Conservation (phyloP, 2,113 vertebrate genomes). For the Drymodes brunneopygia region DNA sequence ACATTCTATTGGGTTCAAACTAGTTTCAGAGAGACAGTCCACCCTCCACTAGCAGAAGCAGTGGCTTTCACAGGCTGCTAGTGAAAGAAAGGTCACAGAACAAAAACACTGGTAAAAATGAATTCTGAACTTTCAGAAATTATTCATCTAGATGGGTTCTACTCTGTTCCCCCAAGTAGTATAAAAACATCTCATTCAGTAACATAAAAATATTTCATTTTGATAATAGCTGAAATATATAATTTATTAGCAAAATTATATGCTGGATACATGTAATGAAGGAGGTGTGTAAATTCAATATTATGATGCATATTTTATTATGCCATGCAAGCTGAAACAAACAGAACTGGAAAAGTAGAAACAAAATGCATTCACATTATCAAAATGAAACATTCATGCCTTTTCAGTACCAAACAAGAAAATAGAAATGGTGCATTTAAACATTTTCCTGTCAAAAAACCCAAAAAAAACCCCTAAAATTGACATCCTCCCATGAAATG, state of each 20-base stretch:
- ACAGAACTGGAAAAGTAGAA: not conserved
- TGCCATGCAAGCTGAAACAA: not conserved
- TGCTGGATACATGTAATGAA: not conserved
- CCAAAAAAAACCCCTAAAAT: not conserved
- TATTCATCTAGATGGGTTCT: not conserved
- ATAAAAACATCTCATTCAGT: not conserved
- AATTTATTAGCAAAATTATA: constrained; percentile 20
- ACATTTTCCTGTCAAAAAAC: not conserved
- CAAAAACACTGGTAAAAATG: not conserved
- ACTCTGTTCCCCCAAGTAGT: not conserved
- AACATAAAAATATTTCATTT: not conserved
- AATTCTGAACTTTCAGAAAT: not conserved
- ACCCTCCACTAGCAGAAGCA: not conserved
- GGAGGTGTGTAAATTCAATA: not conserved
- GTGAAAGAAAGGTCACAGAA: not conserved
- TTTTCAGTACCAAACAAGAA: constrained; percentile 19
- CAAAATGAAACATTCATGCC: not conserved
- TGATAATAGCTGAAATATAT: not conserved
- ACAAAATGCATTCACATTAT: not conserved
- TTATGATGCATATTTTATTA: not conserved
- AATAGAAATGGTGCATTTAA: constrained; percentile 18
- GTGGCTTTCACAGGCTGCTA: not conserved
- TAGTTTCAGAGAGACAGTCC: not conserved
- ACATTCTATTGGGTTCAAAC: not conserved
- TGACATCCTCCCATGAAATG: not conserved